Conservation (phyloP, 2,113 vertebrate genomes). For the Corythornis cristatus region DNA sequence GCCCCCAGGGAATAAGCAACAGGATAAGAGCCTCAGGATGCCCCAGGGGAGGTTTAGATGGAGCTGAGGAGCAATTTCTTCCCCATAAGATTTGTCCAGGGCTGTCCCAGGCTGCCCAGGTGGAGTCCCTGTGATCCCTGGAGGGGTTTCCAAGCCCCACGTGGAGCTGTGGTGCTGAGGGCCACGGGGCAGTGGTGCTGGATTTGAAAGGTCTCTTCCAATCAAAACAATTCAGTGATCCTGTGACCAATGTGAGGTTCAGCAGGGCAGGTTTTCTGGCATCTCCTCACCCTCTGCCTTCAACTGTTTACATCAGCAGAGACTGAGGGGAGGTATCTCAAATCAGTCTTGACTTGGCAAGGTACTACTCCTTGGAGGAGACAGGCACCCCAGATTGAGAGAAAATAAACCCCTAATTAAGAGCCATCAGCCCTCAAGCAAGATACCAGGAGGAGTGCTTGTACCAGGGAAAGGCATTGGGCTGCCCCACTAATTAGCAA, state of each 20-base stretch:
- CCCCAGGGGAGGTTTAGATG: background rate
- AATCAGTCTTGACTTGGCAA: background rate
- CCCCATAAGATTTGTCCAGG: too few relatives aligned
- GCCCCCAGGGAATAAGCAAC: background rate
- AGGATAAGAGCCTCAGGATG: background rate
- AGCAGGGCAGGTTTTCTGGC: too few relatives aligned
- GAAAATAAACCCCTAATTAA: accelerated
- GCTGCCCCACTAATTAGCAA: background rate
- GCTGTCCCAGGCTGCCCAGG: background rate
- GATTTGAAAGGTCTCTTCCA: background rate
- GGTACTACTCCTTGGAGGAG: background rate
- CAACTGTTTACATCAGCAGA: background rate
- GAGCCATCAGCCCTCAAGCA: too few relatives aligned
- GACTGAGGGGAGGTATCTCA: background rate
- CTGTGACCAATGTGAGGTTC: background rate
- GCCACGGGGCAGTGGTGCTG: background rate
- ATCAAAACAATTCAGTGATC: background rate
- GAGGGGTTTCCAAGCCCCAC: background rate
- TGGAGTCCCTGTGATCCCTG: background rate
- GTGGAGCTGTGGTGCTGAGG: background rate
- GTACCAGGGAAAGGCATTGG: accelerated
- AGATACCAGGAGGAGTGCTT: background rate
- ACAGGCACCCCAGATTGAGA: accelerated
- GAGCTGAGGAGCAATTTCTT: background rate
- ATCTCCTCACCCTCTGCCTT: background rate